A percentile compares a stretch with the other conserved stretches of the same genome.
phyloP scores from a whole-genome alignment of 2,113 vertebrate genomes.

The Chloropsis hardwickii region DNA sequence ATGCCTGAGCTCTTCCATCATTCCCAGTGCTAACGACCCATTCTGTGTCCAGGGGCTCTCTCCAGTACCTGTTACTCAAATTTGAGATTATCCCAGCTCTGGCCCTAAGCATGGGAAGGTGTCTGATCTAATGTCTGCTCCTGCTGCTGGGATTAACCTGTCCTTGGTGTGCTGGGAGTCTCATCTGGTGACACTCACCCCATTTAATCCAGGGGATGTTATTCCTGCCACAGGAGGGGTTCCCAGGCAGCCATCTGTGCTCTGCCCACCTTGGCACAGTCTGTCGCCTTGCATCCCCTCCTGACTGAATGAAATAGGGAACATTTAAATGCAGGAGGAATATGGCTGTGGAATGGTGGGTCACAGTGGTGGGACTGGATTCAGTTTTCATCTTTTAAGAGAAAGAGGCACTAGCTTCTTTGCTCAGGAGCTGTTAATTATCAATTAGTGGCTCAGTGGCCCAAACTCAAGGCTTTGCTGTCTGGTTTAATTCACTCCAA shows the following conservation, averaged over 20 bases:
- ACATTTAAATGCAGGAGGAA: not conserved
- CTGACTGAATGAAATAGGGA: not conserved
- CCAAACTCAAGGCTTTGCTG: not conserved
- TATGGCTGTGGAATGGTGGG: not conserved
- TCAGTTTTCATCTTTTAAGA: not conserved
- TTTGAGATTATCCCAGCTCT: not conserved
- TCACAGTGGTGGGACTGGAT: not conserved
- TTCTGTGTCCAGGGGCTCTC: not conserved
- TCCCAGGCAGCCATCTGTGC: not conserved
- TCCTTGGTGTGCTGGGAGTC: not conserved
- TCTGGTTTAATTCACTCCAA: not conserved
- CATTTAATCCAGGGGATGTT: not conserved
- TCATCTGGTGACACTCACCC: fast-evolving
- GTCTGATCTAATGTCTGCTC: not conserved
- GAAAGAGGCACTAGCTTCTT: not conserved
- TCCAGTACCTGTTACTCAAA: not conserved
- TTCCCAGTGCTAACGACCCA: fast-evolving
- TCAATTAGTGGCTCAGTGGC: not conserved
- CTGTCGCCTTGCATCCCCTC: not conserved
- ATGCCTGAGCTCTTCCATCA: not conserved
- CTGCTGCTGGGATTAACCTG: not conserved
- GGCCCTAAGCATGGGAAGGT: not conserved
- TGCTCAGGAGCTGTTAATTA: not conserved
- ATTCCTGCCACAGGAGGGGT: not conserved
- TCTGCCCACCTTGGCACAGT: not conserved